Conservation (phyloP, 2,113 vertebrate species). For the Zapus hudsonius region DNA sequence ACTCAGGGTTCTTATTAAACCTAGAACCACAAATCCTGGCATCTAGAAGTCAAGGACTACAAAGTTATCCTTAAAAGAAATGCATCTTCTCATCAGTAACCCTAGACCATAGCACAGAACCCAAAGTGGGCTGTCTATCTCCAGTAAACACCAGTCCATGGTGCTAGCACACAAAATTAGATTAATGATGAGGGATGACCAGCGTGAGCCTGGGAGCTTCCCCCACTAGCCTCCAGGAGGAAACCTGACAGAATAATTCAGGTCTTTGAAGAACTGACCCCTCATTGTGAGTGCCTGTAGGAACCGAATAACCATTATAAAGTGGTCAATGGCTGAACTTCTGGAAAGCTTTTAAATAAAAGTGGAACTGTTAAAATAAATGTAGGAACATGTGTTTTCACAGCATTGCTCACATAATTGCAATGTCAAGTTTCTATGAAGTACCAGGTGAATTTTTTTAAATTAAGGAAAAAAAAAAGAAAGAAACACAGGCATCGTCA, state of each 20-base stretch:
- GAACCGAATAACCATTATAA: conserved; percentile 81
- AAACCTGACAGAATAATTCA: conserved; percentile 82
- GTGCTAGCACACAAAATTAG: conserved; percentile 79
- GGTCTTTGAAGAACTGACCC: conserved; percentile 81
- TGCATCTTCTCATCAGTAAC: conserved; percentile 43
- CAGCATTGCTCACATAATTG: conserved; percentile 81
- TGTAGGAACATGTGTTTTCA: conserved; percentile 84
- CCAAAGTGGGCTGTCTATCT: conserved; percentile 26
- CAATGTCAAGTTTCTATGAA: conserved; percentile 83
- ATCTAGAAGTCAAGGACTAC: conserved; percentile 77
- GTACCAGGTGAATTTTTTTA: conserved; percentile 84
- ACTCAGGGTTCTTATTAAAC: conserved; percentile 79
- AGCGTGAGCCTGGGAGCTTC: conserved; percentile 62
- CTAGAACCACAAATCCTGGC: conserved; percentile 79
- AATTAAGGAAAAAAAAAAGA: conserved; percentile 61
- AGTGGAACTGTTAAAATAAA: conserved; percentile 84
- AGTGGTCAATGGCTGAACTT: conserved; percentile 82
- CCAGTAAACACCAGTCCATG: conserved; percentile 69
- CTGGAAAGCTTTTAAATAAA: conserved; percentile 86
- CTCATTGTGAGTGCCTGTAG: conserved; percentile 79
- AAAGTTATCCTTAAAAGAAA: conserved; percentile 73
- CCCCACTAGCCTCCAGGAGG: conserved; percentile 19
- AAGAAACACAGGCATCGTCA: conserved; percentile 42
- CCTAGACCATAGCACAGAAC: conserved; percentile 41
- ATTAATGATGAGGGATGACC: conserved; percentile 78